Base-by-base conservation (phyloP, 2,888 invertebrate species). In the Agonum fuliginosum region DNA sequence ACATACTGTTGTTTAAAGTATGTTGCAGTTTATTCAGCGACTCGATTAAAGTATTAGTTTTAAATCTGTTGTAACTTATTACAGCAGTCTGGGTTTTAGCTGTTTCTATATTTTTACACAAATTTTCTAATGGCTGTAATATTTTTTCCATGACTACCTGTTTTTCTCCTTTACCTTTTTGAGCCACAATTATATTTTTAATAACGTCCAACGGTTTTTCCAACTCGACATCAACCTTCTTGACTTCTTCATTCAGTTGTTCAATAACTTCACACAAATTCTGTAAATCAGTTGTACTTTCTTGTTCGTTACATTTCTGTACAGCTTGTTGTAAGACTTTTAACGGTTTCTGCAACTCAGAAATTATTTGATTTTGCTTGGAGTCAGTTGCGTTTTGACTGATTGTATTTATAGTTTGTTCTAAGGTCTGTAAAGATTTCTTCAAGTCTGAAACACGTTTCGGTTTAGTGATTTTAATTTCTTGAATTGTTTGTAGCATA, bases 331-430 rank as follows among this genome's bases (percentile, higher is more conserved):
- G 72, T 24, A 86, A 81, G 2, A 83, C 83, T 74, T 80, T 74
- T 8, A 86, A 51, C 20, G 86, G 85, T 77, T 82, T 81, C 75
- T 84, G 82, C 14, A 86, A 65, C 78, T 84, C 84, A 30, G 82
- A 80, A 0, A 84, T 75, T 8, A 85, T 81, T 10, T 82, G 43
- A 5, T 82, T 51, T 71, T 83, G 82, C 8, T 80, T 54, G 79
- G 83, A 85, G n/a, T n/a, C n/a, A n/a, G n/a, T n/a, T n/a, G 81
- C 67, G 17, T 78, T 80, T 27, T 82, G 69, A 2, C 83, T 83
- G 8, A 82, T 72, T 24, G 78, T 74, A 3, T 69, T 67, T 67
- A 84, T 79, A 6, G 81, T 79, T 70, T 82, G 79, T 58, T 81
- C 78, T 6, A 84, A 79, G 43, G 82, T 81, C 6, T 85, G 83